Evolutionary conservation across 2,797 vertebrate genomes (phyloP).

Genomic region (Neomorphus geoffroyi): DNA sequence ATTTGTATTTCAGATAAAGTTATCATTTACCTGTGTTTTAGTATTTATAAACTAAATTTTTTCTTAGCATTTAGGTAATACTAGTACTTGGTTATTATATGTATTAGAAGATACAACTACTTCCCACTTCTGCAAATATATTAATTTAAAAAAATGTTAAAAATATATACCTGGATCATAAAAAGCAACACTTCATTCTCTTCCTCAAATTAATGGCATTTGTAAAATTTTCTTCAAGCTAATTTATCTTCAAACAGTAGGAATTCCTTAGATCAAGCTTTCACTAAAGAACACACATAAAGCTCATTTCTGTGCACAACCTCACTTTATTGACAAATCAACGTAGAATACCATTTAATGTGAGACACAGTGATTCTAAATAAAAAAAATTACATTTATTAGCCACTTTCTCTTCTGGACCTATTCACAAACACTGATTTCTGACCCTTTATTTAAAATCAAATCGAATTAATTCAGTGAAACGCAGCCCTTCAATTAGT

Average conservation of each 20-base stretch:
- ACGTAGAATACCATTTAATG: constrained; percentile 5
- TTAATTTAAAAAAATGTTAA: neutral
- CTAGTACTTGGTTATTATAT: neutral
- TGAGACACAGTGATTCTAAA: neutral
- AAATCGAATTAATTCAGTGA: constrained; percentile 12
- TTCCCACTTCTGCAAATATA: neutral
- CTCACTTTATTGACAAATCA: constrained; percentile 54
- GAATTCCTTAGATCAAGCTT: constrained; percentile 58
- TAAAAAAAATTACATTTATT: constrained; percentile 49
- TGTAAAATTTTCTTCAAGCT: constrained; percentile 18
- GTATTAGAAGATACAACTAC: neutral
- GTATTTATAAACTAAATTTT: neutral
- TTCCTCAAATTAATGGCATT: constrained; percentile 15
- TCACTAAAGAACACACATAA: constrained; percentile 51
- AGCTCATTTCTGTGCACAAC: constrained; percentile 5
- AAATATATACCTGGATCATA: neutral
- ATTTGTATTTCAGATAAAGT: neutral
- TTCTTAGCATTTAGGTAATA: neutral
- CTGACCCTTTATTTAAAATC: constrained; percentile 31
- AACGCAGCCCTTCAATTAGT: neutral
- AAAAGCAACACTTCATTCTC: neutral
- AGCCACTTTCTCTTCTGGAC: constrained; percentile 5
- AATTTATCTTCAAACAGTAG: constrained; percentile 49
- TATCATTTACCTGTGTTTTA: neutral
- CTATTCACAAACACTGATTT: neutral